Evolutionary conservation across 2,888 invertebrate genomes (phyloP), one percentile per base, ranked within the genome.

Genomic region (Halictus ligatus): DNA sequence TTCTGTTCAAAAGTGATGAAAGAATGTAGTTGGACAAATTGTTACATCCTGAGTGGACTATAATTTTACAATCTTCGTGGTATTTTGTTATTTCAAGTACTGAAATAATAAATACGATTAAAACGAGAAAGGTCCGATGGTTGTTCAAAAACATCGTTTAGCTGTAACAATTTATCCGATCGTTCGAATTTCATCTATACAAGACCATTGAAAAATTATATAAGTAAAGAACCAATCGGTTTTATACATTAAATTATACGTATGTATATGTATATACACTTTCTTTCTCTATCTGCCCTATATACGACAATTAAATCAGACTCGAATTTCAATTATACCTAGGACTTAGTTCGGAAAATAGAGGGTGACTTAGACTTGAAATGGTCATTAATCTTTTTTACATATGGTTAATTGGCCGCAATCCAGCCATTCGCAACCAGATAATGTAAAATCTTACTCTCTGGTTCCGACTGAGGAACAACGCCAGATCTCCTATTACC

Each of bases 391-490:
- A 81, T 77, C 73, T 69, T 69, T 86, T 83, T 89, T 82, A 87
- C 80, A 87, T 12, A n/a, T 84, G 48, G 89, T 91, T 81, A 93
- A 85, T 94, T 95, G 82, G 95, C 95, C 85, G 94, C 94, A 85
- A 96, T 96, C 96, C 96, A 96, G 84, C 96, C 96, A 92, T 96
- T 96, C 88, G 96, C 95, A 87, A 96, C 95, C 89, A 96, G 94
- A 92, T 96, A 96, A 92, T 96, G 96, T 89, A 96, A 95, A 89
- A 96, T 96, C 91, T 95, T 95, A 89, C 96, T 95, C 89, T 96
- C 95, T 89, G 96, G 96, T 92, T 96, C 96, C 89, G 96, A 95
- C 76, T 96, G 96, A 89, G 95, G 95, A 85, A 96, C 95, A 82
- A 95, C 90, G 75, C 89, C 92, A 75, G 94, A 92, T 94, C 90